Evolutionary conservation across 1,140 invertebrate genomes (phyloP), one percentile per base, ranked within the genome.

Genomic region (Caenorhabditis inopinata): DNA sequence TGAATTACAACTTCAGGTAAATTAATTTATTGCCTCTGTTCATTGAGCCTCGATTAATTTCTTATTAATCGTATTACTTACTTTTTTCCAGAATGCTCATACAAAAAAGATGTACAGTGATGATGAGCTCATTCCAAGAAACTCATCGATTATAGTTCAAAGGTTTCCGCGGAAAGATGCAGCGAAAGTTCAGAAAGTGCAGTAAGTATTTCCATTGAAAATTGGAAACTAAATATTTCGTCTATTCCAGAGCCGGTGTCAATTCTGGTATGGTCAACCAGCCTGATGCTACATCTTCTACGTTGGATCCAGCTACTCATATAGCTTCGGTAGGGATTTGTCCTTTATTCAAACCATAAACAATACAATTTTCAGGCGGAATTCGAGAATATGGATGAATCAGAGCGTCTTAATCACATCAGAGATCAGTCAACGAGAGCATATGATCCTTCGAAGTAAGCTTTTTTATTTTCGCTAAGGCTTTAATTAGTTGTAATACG

Each of bases 351-450:
- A n/a, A n/a, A n/a, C n/a, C n/a, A n/a, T n/a, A n/a, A n/a, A n/a
- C n/a, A n/a, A n/a, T n/a, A n/a, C n/a, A n/a, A n/a, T n/a, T 84
- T 86, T 78, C 79, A 92, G 79, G 92, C 94, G 53, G 95, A 97
- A 91, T 91, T 97, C 81, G 93, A 93, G 25, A 93, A 92, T 89
- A 92, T 96, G 90, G 94, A 93, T 32, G 96, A 99, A 91, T 94
- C 96, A 86, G 96, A 98, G 87, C 97, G 97, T 90, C 96, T 99
- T 85, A 93, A 93, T 88, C 95, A 94, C 82, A 96, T 98, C 93
- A 97, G 98, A 92, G 92, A 93, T 76, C 96, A 97, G 87, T 96
- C 95, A 46, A 96, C 95, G 58, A 93, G 93, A 88, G 96, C 96
- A 88, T 99, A 97, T 91, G 95, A 97, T 90, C 94, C 95, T 78